A percentile compares a stretch with the other conserved stretches of the same genome.
Conservation (phyloP, 2,888 invertebrate genomes). For the Drosophila anomelani region DNA sequence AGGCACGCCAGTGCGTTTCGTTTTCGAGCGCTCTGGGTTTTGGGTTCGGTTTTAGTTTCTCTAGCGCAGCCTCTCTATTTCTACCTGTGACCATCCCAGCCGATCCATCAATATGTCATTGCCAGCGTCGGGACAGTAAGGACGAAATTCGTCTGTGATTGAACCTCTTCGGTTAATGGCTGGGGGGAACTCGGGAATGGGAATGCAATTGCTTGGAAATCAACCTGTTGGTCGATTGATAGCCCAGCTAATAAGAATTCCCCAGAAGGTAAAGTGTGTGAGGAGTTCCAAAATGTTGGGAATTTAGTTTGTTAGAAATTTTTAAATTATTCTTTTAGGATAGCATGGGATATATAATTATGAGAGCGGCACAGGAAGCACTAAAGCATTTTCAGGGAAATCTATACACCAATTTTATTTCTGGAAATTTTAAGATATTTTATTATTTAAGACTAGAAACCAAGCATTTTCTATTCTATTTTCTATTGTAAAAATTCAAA, state of each 20-base stretch:
- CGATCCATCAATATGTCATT: constrained; percentile 62
- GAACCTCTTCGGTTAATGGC: not conserved
- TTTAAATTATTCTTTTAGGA: no score
- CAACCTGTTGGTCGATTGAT: constrained; percentile 52
- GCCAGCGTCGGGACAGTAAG: constrained; percentile 31
- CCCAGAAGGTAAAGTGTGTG: not conserved
- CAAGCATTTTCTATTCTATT: no score
- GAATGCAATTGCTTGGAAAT: constrained; percentile 45
- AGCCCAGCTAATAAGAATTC: constrained; percentile 55
- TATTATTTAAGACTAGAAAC: no score
- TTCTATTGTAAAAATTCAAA: no score
- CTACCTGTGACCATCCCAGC: constrained; percentile 25
- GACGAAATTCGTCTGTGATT: constrained; percentile 37
- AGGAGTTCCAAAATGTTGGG: not conserved
- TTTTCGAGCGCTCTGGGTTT: constrained; percentile 18
- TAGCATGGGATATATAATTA: not conserved
- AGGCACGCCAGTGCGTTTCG: constrained; percentile 53
- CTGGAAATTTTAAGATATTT: no score
- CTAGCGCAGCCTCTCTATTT: constrained; percentile 34
- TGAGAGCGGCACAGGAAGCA: no score
- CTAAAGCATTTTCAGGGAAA: no score
- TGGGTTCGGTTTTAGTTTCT: constrained; percentile 18
- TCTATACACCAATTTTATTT: no score
- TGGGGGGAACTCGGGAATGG: constrained; percentile 12
- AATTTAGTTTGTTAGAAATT: not conserved